Evolutionary conservation across 64 coral and sea anemone genomes (phyloP).

Genomic region (Acropora yongei): DNA sequence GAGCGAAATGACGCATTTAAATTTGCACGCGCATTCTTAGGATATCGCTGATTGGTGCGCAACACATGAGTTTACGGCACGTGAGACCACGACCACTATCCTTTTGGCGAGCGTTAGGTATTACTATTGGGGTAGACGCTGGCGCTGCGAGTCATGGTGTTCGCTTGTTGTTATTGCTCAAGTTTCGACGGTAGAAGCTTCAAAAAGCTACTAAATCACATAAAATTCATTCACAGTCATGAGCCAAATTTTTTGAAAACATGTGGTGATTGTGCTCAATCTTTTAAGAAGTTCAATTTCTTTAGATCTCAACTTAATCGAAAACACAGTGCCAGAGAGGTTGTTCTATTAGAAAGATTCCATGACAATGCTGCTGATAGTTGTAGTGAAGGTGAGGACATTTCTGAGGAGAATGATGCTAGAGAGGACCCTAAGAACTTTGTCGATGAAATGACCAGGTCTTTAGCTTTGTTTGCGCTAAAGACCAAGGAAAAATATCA

Average conservation of each 20-base stretch:
- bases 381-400: background rate
- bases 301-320: slow-evolving; percentile 70
- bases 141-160: background rate
- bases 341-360: background rate
- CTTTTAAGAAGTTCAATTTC: slow-evolving; percentile 68
- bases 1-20: background rate
- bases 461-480: slow-evolving; percentile 69
- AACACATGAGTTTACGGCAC: background rate
- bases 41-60: background rate
- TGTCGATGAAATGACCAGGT: slow-evolving; percentile 51
- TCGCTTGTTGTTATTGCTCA: background rate
- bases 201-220: slow-evolving; percentile 32
- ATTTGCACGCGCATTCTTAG: background rate
- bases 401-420: slow-evolving; percentile 1
- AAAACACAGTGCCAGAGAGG: slow-evolving; percentile 2
- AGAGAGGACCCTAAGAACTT: slow-evolving; percentile 12
- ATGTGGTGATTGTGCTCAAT: slow-evolving; percentile 67
- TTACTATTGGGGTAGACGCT: background rate
- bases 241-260: slow-evolving; percentile 68
- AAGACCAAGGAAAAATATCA: slow-evolving; percentile 77
- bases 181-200: background rate
- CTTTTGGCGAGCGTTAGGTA: background rate
- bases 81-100: background rate
- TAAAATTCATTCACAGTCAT: slow-evolving; percentile 72
- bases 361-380: slow-evolving; percentile 5